Base-by-base conservation (phyloP, 2,113 vertebrate genomes). In the Prunella fulvescens region DNA sequence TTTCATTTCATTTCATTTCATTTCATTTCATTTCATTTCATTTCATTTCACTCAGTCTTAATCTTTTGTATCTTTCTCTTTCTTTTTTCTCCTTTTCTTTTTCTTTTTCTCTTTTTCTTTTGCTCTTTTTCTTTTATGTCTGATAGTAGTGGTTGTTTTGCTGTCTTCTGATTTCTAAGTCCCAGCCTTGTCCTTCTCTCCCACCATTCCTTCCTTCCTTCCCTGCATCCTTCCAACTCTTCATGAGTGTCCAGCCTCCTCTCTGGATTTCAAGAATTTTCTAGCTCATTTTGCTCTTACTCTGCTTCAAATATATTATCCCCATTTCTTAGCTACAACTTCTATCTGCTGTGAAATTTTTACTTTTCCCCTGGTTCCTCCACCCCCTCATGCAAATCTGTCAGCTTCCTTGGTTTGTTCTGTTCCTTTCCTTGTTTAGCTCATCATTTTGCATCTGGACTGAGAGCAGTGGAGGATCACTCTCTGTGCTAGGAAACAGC, bases 321-420 rank as follows among this genome's bases (percentile, higher is more conserved):
- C 16, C 6, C 20, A 48, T 88, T 78, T 90, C 79, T 78, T 58
- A 85, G 58, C 53, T 91, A 47, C 45, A 86, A 29, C 26, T 85
- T 61, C 40, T 67, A 7, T 82, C 67, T 53, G 70, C 56, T 58
- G 84, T n/a, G 62, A 61, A 91, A 84, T 93, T 93, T 83, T 51
- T 73, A 88, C 78, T 95, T 95, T 94, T 48, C n/a, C 44, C 25
- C 66, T 81, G 50, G 3, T 90, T 90, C 85, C 86, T 93, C 50
- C 44, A 71, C 90, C 83, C 80, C 56, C 45, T 90, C 33, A 60
- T 62, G 50, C 14, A 66, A 78, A 93, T 62, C 51, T 84, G n/a
- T 78, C 70, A 50, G 39, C 19, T 78, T 86, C 51, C 25, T 73
- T 74, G 39, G 25, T 58, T 84, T 65, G 31, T 86, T 92, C 48